These are phyloP conservation scores for Odocoileus hemionus DNA, from an alignment of 2,113 vertebrate species.

Conservation along the genomic window DNA sequence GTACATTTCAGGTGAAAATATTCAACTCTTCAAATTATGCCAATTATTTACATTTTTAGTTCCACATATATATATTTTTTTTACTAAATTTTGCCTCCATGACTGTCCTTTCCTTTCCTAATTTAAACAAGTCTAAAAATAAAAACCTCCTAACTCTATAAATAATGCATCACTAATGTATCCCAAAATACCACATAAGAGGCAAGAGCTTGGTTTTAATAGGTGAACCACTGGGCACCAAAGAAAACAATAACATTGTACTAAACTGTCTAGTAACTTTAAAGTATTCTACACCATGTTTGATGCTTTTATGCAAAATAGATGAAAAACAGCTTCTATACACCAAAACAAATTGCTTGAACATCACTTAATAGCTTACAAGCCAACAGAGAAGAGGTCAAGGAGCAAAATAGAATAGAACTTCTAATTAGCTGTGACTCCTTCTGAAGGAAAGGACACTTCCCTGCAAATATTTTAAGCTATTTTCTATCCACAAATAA, in stretches of 20 bases:
- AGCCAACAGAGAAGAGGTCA: constrained; percentile 31
- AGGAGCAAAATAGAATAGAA: constrained; percentile 23
- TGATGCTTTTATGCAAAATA: constrained; percentile 31
- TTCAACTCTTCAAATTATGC: constrained; percentile 5
- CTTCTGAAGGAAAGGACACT: background rate
- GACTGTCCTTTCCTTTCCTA: background rate
- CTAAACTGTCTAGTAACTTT: constrained; percentile 1
- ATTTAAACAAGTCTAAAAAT: constrained; percentile 43
- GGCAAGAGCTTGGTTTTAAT: constrained; percentile 4
- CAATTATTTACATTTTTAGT: background rate
- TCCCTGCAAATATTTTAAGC: background rate
- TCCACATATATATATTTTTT: background rate
- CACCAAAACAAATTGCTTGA: constrained; percentile 11
- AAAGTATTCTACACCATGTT: background rate
- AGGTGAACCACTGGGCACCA: background rate
- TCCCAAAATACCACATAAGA: constrained; percentile 8
- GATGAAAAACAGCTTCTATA: constrained; percentile 1
- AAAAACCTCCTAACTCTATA: constrained; percentile 11
- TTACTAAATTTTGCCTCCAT: background rate
- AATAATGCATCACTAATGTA: constrained; percentile 29
- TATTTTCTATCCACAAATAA: constrained; percentile 24
- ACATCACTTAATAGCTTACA: background rate
- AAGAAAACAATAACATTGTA: background rate
- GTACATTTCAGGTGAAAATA: background rate
- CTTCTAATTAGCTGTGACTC: constrained; percentile 33